Evolutionary conservation across 2,888 invertebrate species (phyloP).

Genomic region (Drosophila mercatorum): DNA sequence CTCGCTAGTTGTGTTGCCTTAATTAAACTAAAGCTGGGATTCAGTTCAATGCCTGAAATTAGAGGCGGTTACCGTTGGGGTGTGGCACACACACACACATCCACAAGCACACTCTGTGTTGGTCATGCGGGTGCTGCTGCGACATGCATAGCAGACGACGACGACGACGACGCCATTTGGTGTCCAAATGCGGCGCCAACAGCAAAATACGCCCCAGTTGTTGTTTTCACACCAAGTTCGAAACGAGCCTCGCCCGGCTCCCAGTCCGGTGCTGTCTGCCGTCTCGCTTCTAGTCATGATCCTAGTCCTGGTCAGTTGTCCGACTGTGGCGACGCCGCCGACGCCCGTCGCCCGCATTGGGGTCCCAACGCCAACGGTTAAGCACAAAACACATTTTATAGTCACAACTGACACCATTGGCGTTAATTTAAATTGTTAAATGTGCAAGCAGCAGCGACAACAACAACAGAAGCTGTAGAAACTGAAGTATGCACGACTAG

Average conservation of each 20-base stretch:
- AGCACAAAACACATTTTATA: constrained; percentile 76
- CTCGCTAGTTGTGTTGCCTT: constrained; percentile 78
- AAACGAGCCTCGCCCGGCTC: constrained; percentile 48
- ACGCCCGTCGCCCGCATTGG: constrained; percentile 59
- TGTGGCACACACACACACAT: constrained; percentile 31
- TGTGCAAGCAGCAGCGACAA: constrained; percentile 56
- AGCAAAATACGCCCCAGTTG: constrained; percentile 79
- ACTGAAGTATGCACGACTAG: not conserved
- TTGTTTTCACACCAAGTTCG: constrained; percentile 75
- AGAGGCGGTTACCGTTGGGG: constrained; percentile 65
- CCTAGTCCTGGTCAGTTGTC: constrained; percentile 24
- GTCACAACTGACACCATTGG: constrained; percentile 82
- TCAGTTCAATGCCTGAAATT: constrained; percentile 78
- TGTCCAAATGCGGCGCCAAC: constrained; percentile 78
- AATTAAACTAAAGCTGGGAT: constrained; percentile 78
- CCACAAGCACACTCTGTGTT: constrained; percentile 7
- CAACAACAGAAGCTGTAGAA: constrained; percentile 36
- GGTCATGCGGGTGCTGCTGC: constrained; percentile 53
- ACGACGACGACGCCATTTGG: constrained; percentile 71
- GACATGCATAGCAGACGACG: constrained; percentile 71
- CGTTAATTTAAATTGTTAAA: constrained; percentile 83
- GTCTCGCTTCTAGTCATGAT: constrained; percentile 26
- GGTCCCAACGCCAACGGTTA: constrained; percentile 54
- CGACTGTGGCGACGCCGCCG: not conserved
- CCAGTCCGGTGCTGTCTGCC: constrained; percentile 8